Evolutionary conservation across 2,797 vertebrate species (phyloP).

Genomic region (Malurus splendens): DNA sequence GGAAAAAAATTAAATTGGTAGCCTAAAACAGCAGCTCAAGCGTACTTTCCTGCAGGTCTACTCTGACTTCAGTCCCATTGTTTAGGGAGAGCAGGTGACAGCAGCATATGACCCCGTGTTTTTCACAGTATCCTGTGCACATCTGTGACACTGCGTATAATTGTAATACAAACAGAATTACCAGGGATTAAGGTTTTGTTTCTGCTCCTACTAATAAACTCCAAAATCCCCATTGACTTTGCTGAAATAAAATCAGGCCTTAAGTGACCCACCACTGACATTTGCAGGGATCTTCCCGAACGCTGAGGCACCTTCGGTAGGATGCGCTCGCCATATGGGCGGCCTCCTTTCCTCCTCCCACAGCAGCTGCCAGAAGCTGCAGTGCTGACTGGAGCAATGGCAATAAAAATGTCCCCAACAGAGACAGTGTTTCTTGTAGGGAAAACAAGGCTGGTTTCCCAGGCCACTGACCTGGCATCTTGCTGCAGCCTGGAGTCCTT

Average conservation of each 20-base stretch:
- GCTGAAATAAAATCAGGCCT: not conserved
- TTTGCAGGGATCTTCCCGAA: not conserved
- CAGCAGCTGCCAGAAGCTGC: slow-evolving; percentile 21
- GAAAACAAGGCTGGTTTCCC: not conserved
- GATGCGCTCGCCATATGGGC: not conserved
- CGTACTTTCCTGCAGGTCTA: not conserved
- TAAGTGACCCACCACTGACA: not conserved
- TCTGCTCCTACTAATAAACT: not conserved
- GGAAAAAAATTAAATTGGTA: not conserved
- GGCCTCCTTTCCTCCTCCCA: not conserved
- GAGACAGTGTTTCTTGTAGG: not conserved
- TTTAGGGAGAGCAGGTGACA: not conserved
- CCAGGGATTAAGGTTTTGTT: slow-evolving; percentile 30
- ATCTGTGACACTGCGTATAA: not conserved
- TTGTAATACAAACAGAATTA: not conserved
- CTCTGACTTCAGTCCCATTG: not conserved
- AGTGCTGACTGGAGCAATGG: not conserved
- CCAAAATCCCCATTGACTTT: not conserved
- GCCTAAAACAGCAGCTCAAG: not conserved
- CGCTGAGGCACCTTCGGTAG: accelerated
- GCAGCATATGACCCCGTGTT: not conserved
- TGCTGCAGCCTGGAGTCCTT: not conserved
- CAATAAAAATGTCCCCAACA: not conserved
- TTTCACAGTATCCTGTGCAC: not conserved
- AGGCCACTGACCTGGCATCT: not conserved